A percentile compares a stretch with the other conserved stretches of the same genome.
phyloP scores from a whole-genome alignment of 2,113 vertebrate genomes.

The Phoxinus phoxinus region DNA sequence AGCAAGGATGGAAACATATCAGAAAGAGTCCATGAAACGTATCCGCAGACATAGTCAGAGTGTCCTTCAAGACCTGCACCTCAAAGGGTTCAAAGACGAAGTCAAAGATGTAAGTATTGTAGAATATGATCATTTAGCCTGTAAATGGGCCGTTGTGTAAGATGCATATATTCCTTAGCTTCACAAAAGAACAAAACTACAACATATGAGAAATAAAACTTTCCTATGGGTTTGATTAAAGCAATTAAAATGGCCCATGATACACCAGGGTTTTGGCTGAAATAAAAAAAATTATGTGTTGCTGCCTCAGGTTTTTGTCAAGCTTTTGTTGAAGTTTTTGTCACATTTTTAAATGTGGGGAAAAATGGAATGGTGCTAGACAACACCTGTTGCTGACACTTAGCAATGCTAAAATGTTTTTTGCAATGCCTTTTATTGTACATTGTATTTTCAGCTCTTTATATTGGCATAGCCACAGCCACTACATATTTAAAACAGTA shows the following conservation, averaged over 20 bases:
- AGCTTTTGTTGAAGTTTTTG: neutral
- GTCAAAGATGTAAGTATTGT: conserved; percentile 60
- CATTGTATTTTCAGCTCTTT: no score
- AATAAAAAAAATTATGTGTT: neutral
- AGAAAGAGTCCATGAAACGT: conserved; percentile 58
- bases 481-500: no score
- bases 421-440: no score
- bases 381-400: conserved; percentile 25
- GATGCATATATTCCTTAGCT: neutral
- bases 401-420: neutral
- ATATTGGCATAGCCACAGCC: no score
- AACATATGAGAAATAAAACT: neutral
- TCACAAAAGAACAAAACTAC: neutral
- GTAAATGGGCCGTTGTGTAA: neutral
- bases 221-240: neutral
- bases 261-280: neutral
- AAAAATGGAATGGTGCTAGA: neutral
- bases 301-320: neutral
- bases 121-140: neutral
- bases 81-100: conserved; percentile 55
- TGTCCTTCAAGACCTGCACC: conserved; percentile 65
- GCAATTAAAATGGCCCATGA: neutral
- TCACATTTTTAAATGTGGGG: neutral
- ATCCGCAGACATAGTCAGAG: conserved; percentile 65
- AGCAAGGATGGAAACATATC: conserved; percentile 56